Evolutionary conservation across 2,888 invertebrate species (phyloP).

Genomic region (Ametastegia equiseti): DNA sequence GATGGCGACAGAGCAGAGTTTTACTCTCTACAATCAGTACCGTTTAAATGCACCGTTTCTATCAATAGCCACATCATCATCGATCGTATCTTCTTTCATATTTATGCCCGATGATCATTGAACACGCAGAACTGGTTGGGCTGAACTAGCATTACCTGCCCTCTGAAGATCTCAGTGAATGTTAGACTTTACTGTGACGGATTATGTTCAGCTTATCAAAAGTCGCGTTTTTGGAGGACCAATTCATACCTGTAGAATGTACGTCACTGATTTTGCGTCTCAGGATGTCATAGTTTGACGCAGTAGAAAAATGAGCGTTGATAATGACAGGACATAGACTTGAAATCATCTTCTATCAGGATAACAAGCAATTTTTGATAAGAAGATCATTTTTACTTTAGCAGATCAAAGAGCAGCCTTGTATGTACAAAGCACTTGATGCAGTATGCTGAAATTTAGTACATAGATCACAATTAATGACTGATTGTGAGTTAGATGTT

Average conservation of each 20-base stretch:
- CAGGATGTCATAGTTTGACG: no score
- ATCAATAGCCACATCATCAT: not conserved
- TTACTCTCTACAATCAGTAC: not conserved
- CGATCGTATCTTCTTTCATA: not conserved
- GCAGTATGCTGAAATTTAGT: no score
- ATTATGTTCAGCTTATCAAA: not conserved
- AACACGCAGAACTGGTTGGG: not conserved
- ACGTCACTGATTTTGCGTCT: no score
- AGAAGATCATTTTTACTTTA: no score
- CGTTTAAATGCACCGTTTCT: not conserved
- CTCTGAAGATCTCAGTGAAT: not conserved
- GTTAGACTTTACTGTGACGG: not conserved
- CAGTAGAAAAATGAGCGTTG: no score
- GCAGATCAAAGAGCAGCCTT: no score
- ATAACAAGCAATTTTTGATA: no score
- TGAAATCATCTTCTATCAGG: no score
- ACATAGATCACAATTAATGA: no score
- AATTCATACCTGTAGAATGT: not conserved
- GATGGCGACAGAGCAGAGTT: not conserved
- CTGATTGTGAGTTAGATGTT: no score
- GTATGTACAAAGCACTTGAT: no score
- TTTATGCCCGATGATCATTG: not conserved
- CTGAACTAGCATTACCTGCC: not conserved
- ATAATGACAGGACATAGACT: no score
- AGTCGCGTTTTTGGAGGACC: not conserved